A percentile compares a stretch with the other conserved stretches of the same genome.
phyloP scores from a whole-genome alignment of 2,797 vertebrate genomes.

The Chelidonichthys spinosus region DNA sequence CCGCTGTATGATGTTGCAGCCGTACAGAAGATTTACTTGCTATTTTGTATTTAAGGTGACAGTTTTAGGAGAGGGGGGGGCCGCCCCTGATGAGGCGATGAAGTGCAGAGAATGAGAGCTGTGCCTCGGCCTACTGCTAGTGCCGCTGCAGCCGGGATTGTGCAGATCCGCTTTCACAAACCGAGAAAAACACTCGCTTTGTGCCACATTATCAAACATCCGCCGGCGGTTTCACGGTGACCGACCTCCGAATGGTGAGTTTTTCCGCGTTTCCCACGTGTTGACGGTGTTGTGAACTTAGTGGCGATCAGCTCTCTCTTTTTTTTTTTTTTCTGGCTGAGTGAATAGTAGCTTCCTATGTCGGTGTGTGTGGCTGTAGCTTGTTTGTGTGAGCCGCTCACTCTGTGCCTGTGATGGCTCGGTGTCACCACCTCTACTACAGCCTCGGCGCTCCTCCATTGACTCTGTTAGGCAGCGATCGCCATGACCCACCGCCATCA shows the following conservation, averaged over 20 bases:
- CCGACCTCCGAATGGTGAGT: conserved; percentile 87
- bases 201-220: conserved; percentile 70
- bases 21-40: conserved; percentile 67
- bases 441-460: conserved; percentile 57
- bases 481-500: conserved; percentile 53
- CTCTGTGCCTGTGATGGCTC: conserved; percentile 70
- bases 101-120: conserved; percentile 86
- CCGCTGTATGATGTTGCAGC: conserved; percentile 62
- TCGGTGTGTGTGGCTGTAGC: conserved; percentile 74
- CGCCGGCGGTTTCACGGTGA: conserved; percentile 80
- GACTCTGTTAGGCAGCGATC: conserved; percentile 56
- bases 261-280: conserved; percentile 67
- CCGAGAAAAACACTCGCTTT: conserved; percentile 80
- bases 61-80: conserved; percentile 67
- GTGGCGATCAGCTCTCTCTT: conserved; percentile 56
- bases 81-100: conserved; percentile 81
- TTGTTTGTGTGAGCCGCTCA: conserved; percentile 72
- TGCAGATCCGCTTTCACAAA: conserved; percentile 84
- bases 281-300: conserved; percentile 66
- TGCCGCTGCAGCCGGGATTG: conserved; percentile 83
- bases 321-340: conserved; percentile 36
- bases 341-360: conserved; percentile 76
- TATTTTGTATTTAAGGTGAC: conserved; percentile 70
- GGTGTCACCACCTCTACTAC: conserved; percentile 75
- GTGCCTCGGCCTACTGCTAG: conserved; percentile 84